Percentiles rank a stretch among this genome's conserved stretches.
Conservation (phyloP, 2,797 vertebrate genomes). For the Clarias laeviceps region DNA sequence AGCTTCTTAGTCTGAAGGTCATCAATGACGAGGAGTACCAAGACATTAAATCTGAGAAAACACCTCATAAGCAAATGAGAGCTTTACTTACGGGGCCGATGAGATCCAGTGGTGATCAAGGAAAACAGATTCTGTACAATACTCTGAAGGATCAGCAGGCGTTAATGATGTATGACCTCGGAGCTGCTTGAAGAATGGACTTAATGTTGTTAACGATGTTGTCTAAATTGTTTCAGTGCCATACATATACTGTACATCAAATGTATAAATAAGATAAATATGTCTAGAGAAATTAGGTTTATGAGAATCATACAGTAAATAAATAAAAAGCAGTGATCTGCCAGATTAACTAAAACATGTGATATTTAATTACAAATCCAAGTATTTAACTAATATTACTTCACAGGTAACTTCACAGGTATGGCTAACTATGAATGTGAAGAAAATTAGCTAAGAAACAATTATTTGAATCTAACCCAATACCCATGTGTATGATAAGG, state of each 20-base stretch:
- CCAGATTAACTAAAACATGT: neutral
- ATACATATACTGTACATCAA: neutral
- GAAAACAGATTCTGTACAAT: constrained; percentile 55
- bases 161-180: constrained; percentile 55
- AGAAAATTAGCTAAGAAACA: too few relatives aligned
- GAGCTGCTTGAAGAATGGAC: neutral
- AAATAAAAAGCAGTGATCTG: neutral
- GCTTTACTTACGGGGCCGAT: neutral
- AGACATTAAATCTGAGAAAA: accelerated
- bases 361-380: neutral
- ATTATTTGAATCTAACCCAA: too few relatives aligned
- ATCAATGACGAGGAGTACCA: constrained; percentile 36
- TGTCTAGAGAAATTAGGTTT: neutral
- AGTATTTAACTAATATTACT: neutral
- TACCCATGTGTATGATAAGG: too few relatives aligned
- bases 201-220: neutral
- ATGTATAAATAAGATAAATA: neutral
- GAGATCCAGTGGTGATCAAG: accelerated
- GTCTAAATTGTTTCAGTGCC: neutral
- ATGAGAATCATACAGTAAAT: neutral
- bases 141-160: constrained; percentile 27
- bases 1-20: constrained; percentile 25
- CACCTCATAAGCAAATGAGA: constrained; percentile 29
- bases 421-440: too few relatives aligned
- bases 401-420: too few relatives aligned